Base-by-base conservation (phyloP, 2,797 vertebrate genomes). In the Chrysocyon brachyurus region DNA sequence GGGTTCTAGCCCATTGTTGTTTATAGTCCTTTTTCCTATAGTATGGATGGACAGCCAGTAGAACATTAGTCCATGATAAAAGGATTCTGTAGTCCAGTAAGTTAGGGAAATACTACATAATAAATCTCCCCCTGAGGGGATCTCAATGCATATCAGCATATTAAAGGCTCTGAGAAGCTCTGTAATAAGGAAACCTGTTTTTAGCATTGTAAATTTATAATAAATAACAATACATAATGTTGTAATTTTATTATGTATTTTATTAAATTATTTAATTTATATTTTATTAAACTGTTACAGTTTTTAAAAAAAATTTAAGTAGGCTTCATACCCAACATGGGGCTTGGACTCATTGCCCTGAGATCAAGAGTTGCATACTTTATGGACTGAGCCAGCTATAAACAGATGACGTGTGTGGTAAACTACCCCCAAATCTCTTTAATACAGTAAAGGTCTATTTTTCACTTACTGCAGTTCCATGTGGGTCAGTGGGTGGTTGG, bases 161-260 rank as follows among this genome's bases (percentile, higher is more conserved):
- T 78, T 82, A 64, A 56, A 82, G 82, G 8, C 6, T 84, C 72
- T 56, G 40, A 88, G 82, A 92, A 91, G 24, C 26, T 73, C 89
- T 92, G 22, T 56, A 90, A 61, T 72, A 59, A 87, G n/a, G 57
- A 40, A 78, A 92, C 11, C 19, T 86, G n/a, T 87, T 92, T 82
- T 82, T 87, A 83, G 82, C 57, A 57, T 54, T 87, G 24, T 78
- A 57, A 83, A 49, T 84, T 96, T 90, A 82, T 90, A 75, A 86
- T 83, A 87, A 78, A 17, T 89, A 73, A n/a, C 59, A 52, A 81
- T 68, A 31, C 6, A 54, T 73, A 61, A 77, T 68, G 46, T 22
- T 64, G 46, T 75, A 79, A 40, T 54, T 87, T 64, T 63, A 89
- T 81, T 40, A 28, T 70, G 73, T 79, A 22, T 21, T 24, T 61